These are phyloP conservation scores for Papilio gigon DNA, from an alignment of 2,888 invertebrate species.

Conservation along the genomic window DNA sequence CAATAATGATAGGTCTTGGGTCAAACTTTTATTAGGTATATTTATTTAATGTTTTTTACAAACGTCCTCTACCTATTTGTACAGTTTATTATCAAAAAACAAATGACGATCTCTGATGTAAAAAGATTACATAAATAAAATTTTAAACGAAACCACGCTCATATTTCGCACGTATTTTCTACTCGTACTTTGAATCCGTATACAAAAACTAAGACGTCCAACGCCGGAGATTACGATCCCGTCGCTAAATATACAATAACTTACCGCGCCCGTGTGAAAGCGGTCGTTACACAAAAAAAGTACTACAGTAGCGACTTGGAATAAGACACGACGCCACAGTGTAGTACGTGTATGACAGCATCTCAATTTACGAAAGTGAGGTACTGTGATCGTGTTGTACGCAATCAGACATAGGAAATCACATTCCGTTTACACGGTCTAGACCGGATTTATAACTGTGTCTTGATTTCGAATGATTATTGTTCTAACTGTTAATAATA, in stretches of 20 bases:
- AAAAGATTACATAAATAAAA: constrained; percentile 1
- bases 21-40: too few species aligned
- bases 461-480: too few species aligned
- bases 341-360: constrained; percentile 1
- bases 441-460: too few species aligned
- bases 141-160: background rate
- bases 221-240: constrained; percentile 30
- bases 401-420: too few species aligned
- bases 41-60: too few species aligned
- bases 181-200: background rate
- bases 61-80: too few species aligned
- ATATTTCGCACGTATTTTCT: constrained; percentile 1
- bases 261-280: constrained; percentile 40
- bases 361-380: background rate
- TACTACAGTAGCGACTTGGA: constrained; percentile 35
- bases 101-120: too few species aligned
- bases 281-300: constrained; percentile 37
- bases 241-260: constrained; percentile 38
- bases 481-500: too few species aligned
- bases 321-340: constrained; percentile 14
- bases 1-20: too few species aligned
- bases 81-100: too few species aligned
- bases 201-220: constrained; percentile 23
- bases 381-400: too few species aligned
- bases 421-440: too few species aligned